These are phyloP conservation scores for Eutrigla gurnardus DNA, from an alignment of 2,797 vertebrate species.

Conservation along the genomic window DNA sequence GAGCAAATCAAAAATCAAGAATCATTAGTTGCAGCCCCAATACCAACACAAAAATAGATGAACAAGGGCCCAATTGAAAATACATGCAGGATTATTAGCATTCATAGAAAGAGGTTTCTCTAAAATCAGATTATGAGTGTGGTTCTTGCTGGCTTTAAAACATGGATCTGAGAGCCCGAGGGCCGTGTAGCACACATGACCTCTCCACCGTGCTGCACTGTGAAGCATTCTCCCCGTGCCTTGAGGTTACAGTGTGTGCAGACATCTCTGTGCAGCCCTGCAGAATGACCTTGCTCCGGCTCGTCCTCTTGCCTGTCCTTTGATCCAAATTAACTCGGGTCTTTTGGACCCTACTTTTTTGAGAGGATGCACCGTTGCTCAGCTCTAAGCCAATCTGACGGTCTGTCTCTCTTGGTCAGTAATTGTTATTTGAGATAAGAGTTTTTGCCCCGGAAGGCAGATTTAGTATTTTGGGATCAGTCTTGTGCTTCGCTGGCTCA, in stretches of 20 bases:
- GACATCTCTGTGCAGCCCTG: constrained; percentile 16
- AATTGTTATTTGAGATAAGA: constrained; percentile 74
- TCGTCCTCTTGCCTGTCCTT: constrained; percentile 52
- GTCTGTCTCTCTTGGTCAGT: constrained; percentile 77
- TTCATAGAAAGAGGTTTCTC: constrained; percentile 6
- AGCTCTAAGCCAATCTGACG: constrained; percentile 70
- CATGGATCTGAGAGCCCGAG: not conserved
- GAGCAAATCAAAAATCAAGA: not conserved
- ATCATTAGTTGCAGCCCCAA: not conserved
- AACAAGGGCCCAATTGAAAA: not conserved
- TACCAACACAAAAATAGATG: not conserved
- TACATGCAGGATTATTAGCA: not conserved
- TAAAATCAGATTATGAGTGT: not conserved
- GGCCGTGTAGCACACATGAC: constrained; percentile 21
- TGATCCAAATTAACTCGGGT: constrained; percentile 68
- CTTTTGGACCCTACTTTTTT: constrained; percentile 56
- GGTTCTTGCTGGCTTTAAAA: constrained; percentile 14
- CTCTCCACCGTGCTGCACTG: not conserved
- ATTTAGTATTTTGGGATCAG: constrained; percentile 65
- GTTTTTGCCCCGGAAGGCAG: constrained; percentile 63
- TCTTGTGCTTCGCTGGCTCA: constrained; percentile 56
- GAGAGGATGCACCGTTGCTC: constrained; percentile 29
- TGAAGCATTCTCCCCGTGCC: constrained; percentile 31
- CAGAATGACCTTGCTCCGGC: constrained; percentile 55
- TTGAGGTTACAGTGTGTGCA: constrained; percentile 29